A percentile compares a stretch with the other conserved stretches of the same genome.
These are phyloP conservation scores for Digitonthophagus gazella DNA, from an alignment of 2,888 invertebrate species.

Conservation along the genomic window DNA sequence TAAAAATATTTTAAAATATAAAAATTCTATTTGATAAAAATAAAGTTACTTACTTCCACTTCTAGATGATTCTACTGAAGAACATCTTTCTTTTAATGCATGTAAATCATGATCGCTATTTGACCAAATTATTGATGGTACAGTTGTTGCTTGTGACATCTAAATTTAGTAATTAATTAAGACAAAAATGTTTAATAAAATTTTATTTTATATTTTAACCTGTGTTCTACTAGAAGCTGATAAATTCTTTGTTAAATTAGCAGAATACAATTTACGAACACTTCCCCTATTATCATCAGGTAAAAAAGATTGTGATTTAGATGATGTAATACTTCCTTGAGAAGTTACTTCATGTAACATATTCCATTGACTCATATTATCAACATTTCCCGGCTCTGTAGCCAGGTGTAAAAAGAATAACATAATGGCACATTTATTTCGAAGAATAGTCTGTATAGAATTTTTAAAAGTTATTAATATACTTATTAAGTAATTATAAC, in stretches of 20 bases:
- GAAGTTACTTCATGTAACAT: constrained; percentile 39
- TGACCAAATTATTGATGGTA: constrained; percentile 40
- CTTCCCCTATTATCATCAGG: constrained; percentile 40
- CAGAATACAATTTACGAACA: constrained; percentile 30
- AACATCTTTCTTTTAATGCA: constrained; percentile 28
- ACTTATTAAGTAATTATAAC: background rate
- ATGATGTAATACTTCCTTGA: constrained; percentile 31
- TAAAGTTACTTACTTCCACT: constrained; percentile 27
- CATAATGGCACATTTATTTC: constrained; percentile 41
- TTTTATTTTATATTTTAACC: constrained; percentile 23
- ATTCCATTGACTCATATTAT: constrained; percentile 28
- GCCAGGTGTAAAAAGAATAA: constrained; percentile 42
- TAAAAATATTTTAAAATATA: constrained; percentile 15
- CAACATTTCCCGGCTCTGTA: constrained; percentile 20
- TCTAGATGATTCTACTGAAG: constrained; percentile 30
- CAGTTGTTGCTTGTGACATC: constrained; percentile 38
- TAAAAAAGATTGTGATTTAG: constrained; percentile 36
- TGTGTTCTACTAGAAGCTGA: constrained; percentile 30
- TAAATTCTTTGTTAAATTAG: constrained; percentile 20
- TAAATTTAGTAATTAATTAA: constrained; percentile 17
- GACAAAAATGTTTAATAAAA: background rate
- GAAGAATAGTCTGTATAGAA: constrained; percentile 41
- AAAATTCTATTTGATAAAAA: background rate
- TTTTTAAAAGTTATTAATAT: background rate
- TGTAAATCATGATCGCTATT: constrained; percentile 39